phyloP scores from a whole-genome alignment of 2,797 vertebrate species.

The Caiman crocodilus region DNA sequence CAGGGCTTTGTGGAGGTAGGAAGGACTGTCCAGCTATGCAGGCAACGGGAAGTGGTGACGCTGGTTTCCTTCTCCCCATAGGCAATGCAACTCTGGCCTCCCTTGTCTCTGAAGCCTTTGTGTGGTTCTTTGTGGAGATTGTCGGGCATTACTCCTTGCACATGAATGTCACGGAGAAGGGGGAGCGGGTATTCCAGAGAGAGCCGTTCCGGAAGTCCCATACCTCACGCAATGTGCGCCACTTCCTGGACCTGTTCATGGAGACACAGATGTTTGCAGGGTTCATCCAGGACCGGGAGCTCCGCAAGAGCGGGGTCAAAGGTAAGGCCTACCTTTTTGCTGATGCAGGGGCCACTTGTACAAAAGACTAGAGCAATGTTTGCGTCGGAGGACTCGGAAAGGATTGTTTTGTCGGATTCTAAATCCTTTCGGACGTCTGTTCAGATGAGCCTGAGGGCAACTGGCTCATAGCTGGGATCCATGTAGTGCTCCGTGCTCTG shows the following conservation, averaged over 20 bases:
- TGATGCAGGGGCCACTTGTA: neutral
- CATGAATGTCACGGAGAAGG: conserved; percentile 85
- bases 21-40: neutral
- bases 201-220: conserved; percentile 93
- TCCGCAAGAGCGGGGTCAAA: conserved; percentile 88
- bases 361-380: neutral
- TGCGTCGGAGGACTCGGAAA: neutral
- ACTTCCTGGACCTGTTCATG: conserved; percentile 97
- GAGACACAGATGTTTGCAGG: conserved; percentile 98
- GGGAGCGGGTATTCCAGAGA: conserved; percentile 88
- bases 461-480: neutral
- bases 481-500: neutral
- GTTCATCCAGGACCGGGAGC: conserved; percentile 96
- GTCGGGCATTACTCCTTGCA: conserved; percentile 95
- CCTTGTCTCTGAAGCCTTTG: conserved; percentile 95
- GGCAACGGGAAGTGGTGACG: neutral
- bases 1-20: neutral
- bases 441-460: neutral
- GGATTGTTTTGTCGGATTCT: neutral
- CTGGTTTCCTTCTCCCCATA: conserved; percentile 14
- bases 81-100: conserved; percentile 83
- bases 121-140: conserved; percentile 95
- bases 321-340: conserved; percentile 77
- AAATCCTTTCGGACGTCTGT: neutral
- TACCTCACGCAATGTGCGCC: conserved; percentile 89